phyloP scores from a whole-genome alignment of 2,113 vertebrate genomes.

The Cricetomys ansorgei region DNA sequence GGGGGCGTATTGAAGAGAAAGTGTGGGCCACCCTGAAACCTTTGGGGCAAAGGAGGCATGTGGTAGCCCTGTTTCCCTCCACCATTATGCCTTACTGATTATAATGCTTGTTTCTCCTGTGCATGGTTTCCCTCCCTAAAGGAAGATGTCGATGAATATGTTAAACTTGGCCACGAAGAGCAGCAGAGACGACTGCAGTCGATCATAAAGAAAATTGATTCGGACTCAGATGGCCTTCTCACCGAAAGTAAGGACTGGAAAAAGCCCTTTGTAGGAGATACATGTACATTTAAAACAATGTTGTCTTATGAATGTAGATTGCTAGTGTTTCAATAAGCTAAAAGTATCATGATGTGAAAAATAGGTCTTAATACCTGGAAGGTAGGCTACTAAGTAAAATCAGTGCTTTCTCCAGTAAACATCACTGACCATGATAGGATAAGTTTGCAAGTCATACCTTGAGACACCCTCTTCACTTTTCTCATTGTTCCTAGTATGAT shows the following conservation, averaged over 20 bases:
- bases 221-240: constrained; percentile 90
- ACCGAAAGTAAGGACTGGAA: constrained; percentile 87
- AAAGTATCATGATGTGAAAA: not conserved
- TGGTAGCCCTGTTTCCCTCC: not conserved
- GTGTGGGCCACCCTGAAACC: not conserved
- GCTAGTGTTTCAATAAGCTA: not conserved
- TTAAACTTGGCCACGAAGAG: constrained; percentile 91
- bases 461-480: not conserved
- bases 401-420: not conserved
- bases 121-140: constrained; percentile 66
- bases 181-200: constrained; percentile 89
- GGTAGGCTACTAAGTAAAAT: not conserved
- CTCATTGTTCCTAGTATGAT: not conserved
- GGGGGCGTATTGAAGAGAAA: not conserved
- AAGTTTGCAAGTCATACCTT: not conserved
- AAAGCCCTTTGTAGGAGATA: constrained; percentile 40
- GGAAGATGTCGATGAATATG: constrained; percentile 92
- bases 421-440: not conserved
- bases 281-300: not conserved
- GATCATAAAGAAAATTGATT: constrained; percentile 93
- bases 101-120: constrained; percentile 15
- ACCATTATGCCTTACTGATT: not conserved
- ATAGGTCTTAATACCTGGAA: not conserved
- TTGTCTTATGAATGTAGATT: not conserved
- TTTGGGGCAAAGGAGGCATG: not conserved